A percentile compares a stretch with the other conserved stretches of the same genome.
These are phyloP conservation scores for Chrysopilus asiliformis DNA, from an alignment of 2,888 invertebrate genomes.

Conservation along the genomic window DNA sequence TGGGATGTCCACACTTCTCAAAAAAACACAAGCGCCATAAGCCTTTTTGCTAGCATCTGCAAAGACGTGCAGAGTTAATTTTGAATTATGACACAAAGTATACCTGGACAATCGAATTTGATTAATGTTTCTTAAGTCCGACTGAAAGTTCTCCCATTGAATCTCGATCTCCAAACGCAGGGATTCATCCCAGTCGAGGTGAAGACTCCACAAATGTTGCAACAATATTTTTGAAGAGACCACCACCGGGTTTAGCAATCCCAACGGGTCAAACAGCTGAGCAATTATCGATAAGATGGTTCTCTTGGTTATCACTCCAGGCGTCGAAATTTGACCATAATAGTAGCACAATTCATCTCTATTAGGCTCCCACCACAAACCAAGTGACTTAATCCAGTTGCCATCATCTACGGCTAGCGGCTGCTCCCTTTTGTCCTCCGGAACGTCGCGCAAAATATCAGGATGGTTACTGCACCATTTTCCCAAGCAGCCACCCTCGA, in stretches of 20 bases:
- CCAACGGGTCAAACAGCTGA: not conserved
- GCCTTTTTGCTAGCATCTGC: conserved; percentile 10
- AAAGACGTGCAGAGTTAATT: too few species aligned
- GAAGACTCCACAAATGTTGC: not conserved
- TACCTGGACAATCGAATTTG: too few species aligned
- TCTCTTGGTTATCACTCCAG: not conserved
- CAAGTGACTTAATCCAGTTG: too few species aligned
- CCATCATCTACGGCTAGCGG: too few species aligned
- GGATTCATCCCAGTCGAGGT: not conserved
- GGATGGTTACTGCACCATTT: conserved; percentile 8
- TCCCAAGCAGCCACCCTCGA: conserved; percentile 3
- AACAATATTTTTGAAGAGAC: not conserved
- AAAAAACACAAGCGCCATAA: conserved; percentile 7
- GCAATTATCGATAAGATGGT: not conserved
- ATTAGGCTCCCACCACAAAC: too few species aligned
- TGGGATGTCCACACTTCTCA: not conserved
- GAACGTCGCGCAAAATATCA: not conserved
- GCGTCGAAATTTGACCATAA: not conserved
- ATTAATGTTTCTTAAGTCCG: too few species aligned
- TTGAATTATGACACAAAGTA: too few species aligned
- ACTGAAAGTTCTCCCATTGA: too few species aligned
- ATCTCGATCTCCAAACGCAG: too few species aligned
- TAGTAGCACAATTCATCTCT: too few species aligned
- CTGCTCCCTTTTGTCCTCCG: conserved; percentile 6
- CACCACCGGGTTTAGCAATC: not conserved